A percentile compares a stretch with the other conserved stretches of the same genome.
These are phyloP conservation scores for Ceryle rudis DNA, from an alignment of 2,797 vertebrate genomes.

Conservation along the genomic window DNA sequence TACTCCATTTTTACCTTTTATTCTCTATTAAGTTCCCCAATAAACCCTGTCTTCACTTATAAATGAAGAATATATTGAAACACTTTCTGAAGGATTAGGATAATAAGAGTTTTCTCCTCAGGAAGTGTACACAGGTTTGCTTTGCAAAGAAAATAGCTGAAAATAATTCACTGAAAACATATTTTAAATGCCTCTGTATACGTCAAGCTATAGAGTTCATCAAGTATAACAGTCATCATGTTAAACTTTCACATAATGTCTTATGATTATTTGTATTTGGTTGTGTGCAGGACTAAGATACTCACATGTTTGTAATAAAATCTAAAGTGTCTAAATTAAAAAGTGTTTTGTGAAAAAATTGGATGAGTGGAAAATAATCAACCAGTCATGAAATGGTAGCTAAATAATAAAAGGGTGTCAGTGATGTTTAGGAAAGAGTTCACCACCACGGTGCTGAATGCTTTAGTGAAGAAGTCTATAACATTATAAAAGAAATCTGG, in stretches of 20 bases:
- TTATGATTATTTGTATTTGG: not conserved
- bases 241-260: not conserved
- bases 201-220: not conserved
- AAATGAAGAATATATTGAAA: not conserved
- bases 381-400: not conserved
- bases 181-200: not conserved
- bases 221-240: not conserved
- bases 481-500: not conserved
- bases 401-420: not conserved
- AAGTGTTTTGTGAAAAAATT: not conserved
- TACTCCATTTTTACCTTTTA: not conserved
- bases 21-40: not conserved
- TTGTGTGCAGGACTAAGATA: not conserved
- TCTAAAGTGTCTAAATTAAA: not conserved
- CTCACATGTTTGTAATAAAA: not conserved
- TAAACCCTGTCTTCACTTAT: not conserved
- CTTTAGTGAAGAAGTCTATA: not conserved
- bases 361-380: not conserved
- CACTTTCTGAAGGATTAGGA: not conserved
- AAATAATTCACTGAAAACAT: not conserved
- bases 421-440: not conserved
- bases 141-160: not conserved
- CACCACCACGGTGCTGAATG: not conserved
- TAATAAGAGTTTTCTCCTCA: not conserved
- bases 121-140: fast-evolving